Evolutionary conservation across 2,888 invertebrate genomes (phyloP), one percentile per base, ranked within the genome.

Genomic region (Spisula solida): DNA sequence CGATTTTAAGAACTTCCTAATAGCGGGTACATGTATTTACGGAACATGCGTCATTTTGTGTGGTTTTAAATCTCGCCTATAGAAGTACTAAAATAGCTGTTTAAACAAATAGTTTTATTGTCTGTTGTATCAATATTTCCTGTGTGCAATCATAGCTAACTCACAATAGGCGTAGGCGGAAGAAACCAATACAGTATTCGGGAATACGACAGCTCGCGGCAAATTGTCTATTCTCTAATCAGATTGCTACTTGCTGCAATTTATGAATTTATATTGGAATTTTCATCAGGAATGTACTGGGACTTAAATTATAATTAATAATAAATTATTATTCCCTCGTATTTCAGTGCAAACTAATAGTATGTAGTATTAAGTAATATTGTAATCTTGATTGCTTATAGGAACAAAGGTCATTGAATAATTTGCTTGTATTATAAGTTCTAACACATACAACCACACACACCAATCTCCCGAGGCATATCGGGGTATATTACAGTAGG

Each of bases 51-150:
- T 75, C 75, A 75, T 16, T 75, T 75, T 20, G 12, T 18, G 25
- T 16, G 31, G 34, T 18, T 75, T 75, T 75, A 75, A 34, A 20
- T 75, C 18, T 34, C 16, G 5, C 31, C 41, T 41, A 31, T 5
- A 34, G 18, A 34, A 41, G 41, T 41, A 31, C 10, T 10, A 75
- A 5, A 41, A 75, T 18, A 2, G 75, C 75, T 41, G 41, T 41
- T 31, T 75, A 75, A 70, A 75, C 34, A 75, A 34, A 75, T 75
- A 75, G 34, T 75, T 31, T 75, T 14, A 75, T 18, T 75, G 75
- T 25, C 16, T 31, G 4, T 1, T 4, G 25, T 75, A 75, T 75
- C 31, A 75, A 75, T 75, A 75, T 75, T 34, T 34, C 75, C 75
- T 75, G 31, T 34, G 12, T 34, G 2, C 31, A 25, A 41, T 2